Evolutionary conservation across 2,888 invertebrate species (phyloP), one percentile per base, ranked within the genome.

Genomic region (Quadroppia sp.): DNA sequence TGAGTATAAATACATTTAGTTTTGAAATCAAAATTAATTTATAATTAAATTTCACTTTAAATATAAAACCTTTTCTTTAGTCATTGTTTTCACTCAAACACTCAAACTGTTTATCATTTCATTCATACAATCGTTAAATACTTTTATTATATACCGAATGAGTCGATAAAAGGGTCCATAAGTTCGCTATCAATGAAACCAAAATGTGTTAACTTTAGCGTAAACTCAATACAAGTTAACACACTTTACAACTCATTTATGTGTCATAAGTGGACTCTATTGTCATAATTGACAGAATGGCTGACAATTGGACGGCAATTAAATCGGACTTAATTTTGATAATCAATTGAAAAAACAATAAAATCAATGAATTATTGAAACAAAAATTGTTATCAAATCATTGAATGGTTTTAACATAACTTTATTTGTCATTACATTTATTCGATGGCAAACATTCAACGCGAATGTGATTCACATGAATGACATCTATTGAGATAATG

Each of bases 121-220:
- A 53, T 48, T 48, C 48, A 48, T 48, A 11, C 48, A 48, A 9
- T 48, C 48, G 17, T n/a, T 48, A 7, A 48, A 15, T 53, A 45
- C 45, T 45, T 56, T 56, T 56, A 17, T 28, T 23, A 28, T 56
- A 28, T 56, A 17, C 28, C 2, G 4, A 17, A 45, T 25, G 11
- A 25, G 1, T 11, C 15, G 2, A 17, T 28, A 13, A 56, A 56
- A 56, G 15, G 56, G 2, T 17, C 30, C 28, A 28, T 30, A 56
- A 28, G 13, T 56, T 56, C 30, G 48, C 56, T 15, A 2, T 30
- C 3, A 30, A 15, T 30, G 17, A 13, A 7, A 11, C 17, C 36
- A 40, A 36, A 64, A n/a, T 64, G 61, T 64, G 36, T 64, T 64
- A 64, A 64, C 32, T 61, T n/a, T 36, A n/a, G n/a, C 61, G 13